phyloP scores from a whole-genome alignment of 2,888 invertebrate species.

The Halictus ligatus region DNA sequence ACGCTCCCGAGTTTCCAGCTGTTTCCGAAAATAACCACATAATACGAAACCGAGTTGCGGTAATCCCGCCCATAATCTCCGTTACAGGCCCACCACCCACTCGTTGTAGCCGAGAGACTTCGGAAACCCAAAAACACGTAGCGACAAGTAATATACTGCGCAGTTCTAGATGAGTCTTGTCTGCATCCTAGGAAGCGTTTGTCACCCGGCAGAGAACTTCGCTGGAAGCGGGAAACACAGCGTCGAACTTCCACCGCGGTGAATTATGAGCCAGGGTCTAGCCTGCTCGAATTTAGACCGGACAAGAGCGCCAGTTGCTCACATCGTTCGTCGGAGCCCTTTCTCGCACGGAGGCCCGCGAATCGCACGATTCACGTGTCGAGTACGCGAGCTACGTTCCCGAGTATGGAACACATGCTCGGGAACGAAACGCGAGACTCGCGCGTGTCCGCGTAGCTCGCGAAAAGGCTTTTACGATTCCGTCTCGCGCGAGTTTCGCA shows the following conservation, averaged over 20 bases:
- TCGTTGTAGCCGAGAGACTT: neutral
- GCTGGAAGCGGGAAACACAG: neutral
- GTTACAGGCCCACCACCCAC: neutral
- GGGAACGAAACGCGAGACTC: neutral
- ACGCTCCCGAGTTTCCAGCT: neutral
- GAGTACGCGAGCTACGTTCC: neutral
- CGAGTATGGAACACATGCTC: neutral
- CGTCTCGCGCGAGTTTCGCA: neutral
- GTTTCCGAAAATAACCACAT: neutral
- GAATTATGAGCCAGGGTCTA: neutral
- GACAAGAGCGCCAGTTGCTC: neutral
- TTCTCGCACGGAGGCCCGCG: neutral
- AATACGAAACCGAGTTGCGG: neutral
- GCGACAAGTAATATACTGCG: neutral
- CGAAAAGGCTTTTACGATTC: neutral
- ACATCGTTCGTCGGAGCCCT: neutral
- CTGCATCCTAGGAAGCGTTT: neutral
- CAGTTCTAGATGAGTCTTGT: neutral
- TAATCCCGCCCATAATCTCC: neutral
- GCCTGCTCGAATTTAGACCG: neutral
- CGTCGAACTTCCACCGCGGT: slow-evolving; percentile 2
- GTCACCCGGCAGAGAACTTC: neutral
- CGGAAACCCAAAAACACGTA: neutral
- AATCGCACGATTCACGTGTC: neutral
- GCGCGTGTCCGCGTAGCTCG: neutral